A percentile compares a stretch with the other conserved stretches of the same genome.
These are phyloP conservation scores for Plutomurus gul DNA, from an alignment of 1,140 invertebrate genomes.

Conservation along the genomic window DNA sequence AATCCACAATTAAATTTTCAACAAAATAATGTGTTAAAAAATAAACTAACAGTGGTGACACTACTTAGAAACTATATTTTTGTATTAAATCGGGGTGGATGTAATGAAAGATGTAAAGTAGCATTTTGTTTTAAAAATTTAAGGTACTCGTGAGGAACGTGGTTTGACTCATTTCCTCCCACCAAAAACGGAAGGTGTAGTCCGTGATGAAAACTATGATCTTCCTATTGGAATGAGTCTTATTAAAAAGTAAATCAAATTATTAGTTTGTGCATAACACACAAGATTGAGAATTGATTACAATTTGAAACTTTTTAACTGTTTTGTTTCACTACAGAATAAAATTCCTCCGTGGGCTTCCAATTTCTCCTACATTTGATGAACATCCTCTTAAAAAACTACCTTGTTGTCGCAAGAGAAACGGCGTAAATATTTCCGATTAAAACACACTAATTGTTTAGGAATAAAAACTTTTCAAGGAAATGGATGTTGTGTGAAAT, in stretches of 20 bases:
- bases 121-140: no score
- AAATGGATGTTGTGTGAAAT: neutral
- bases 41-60: no score
- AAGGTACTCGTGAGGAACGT: slow-evolving; percentile 52
- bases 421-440: neutral
- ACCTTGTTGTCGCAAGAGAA: neutral
- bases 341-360: slow-evolving; percentile 38
- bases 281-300: neutral
- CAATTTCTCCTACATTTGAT: slow-evolving; percentile 48
- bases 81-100: no score
- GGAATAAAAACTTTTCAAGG: neutral
- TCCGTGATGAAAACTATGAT: slow-evolving; percentile 65
- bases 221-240: slow-evolving; percentile 72
- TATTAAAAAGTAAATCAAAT: slow-evolving; percentile 62
- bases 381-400: slow-evolving; percentile 22
- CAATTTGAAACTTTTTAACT: neutral
- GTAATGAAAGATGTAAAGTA: no score
- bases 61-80: no score
- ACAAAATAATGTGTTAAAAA: neutral
- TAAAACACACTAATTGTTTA: neutral
- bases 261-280: neutral
- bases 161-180: slow-evolving; percentile 36
- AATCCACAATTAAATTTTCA: neutral
- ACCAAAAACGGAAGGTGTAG: neutral
- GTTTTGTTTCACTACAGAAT: slow-evolving; percentile 40